These are phyloP conservation scores for Bombus breviceps DNA, from an alignment of 1,140 invertebrate species.

Conservation along the genomic window DNA sequence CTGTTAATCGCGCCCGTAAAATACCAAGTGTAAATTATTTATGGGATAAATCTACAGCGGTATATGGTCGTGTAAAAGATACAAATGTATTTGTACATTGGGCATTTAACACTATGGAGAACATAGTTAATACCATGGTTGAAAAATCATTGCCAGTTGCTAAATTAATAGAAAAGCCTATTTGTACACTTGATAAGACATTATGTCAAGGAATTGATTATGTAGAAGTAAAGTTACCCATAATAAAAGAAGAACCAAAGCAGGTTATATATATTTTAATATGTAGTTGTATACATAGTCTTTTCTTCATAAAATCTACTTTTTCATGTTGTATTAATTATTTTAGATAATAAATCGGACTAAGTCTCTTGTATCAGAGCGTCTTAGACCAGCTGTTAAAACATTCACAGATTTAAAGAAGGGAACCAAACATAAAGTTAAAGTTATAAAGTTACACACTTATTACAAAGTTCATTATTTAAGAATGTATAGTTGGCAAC, in stretches of 20 bases:
- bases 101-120: constrained; percentile 74
- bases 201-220: constrained; percentile 77
- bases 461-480: constrained; percentile 77
- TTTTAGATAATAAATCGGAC: constrained; percentile 74
- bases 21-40: constrained; percentile 77
- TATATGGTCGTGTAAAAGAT: constrained; percentile 73
- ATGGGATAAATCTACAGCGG: constrained; percentile 74
- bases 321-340: not conserved
- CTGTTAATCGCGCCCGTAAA: constrained; percentile 70
- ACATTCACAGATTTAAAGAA: constrained; percentile 73
- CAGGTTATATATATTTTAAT: constrained; percentile 62
- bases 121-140: constrained; percentile 68
- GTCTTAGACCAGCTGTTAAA: constrained; percentile 71
- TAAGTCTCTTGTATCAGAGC: constrained; percentile 69
- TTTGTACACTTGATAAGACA: constrained; percentile 76
- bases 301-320: not conserved
- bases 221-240: constrained; percentile 76
- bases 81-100: constrained; percentile 72
- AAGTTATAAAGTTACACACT: constrained; percentile 71
- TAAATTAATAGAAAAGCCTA: constrained; percentile 76
- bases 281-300: not conserved
- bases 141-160: constrained; percentile 74
- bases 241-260: constrained; percentile 77
- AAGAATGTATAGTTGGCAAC: constrained; percentile 76
- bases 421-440: constrained; percentile 73